These are phyloP conservation scores for Mergus octosetaceus DNA, from an alignment of 2,797 vertebrate genomes.

Conservation along the genomic window DNA sequence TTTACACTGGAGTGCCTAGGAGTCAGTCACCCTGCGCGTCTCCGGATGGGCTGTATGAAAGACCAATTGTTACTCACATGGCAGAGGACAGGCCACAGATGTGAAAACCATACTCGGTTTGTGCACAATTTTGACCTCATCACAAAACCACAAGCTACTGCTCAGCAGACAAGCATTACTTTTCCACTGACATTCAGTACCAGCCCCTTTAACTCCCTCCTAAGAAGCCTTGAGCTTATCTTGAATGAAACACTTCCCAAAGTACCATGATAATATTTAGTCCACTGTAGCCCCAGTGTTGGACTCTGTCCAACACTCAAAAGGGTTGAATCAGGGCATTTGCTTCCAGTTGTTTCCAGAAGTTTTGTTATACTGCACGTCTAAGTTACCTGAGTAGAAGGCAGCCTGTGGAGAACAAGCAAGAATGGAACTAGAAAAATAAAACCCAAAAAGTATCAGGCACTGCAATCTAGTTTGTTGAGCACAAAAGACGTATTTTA, in stretches of 20 bases:
- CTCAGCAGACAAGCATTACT: neutral
- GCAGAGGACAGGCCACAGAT: neutral
- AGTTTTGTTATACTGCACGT: neutral
- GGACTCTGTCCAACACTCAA: neutral
- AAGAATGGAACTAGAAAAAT: neutral
- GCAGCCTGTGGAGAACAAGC: neutral
- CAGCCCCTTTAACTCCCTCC: neutral
- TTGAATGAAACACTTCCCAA: neutral
- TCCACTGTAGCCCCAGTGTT: neutral
- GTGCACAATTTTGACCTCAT: constrained; percentile 21
- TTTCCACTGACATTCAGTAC: constrained; percentile 8
- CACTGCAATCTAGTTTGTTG: neutral
- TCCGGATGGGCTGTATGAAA: neutral
- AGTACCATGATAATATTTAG: constrained; percentile 42
- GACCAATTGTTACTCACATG: constrained; percentile 1
- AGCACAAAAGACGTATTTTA: neutral
- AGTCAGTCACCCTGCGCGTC: neutral
- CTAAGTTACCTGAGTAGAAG: neutral
- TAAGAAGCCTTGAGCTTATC: constrained; percentile 15
- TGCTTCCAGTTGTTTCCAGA: neutral
- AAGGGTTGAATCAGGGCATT: neutral
- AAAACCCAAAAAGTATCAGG: neutral
- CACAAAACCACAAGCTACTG: constrained; percentile 43
- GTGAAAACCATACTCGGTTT: neutral
- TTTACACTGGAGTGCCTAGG: neutral